These are phyloP conservation scores for Eumerus sabulonum DNA, from an alignment of 2,888 invertebrate species.

Conservation along the genomic window DNA sequence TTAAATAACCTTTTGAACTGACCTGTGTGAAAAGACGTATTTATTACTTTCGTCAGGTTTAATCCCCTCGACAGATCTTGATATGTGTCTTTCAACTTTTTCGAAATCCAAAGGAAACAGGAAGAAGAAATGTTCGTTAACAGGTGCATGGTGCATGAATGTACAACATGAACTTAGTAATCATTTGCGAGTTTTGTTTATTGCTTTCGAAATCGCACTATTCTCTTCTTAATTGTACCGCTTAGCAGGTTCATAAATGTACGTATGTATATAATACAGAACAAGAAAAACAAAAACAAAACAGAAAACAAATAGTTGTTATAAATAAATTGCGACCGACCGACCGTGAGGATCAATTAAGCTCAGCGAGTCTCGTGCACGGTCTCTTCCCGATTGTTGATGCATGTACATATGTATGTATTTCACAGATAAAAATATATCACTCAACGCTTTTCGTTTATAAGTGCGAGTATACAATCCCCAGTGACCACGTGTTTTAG, in stretches of 20 bases:
- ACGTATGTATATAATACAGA: no score
- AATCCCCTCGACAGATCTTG: no score
- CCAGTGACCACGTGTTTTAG: conserved; percentile 38
- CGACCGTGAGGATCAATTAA: conserved; percentile 45
- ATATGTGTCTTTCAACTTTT: no score
- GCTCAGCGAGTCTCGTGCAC: conserved; percentile 23
- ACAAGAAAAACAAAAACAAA: not conserved
- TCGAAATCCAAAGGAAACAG: no score
- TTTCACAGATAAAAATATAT: not conserved
- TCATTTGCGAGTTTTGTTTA: not conserved
- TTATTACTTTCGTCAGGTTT: no score
- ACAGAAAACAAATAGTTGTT: not conserved
- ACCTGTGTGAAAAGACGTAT: not conserved
- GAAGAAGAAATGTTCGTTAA: no score
- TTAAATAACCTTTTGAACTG: conserved; percentile 4
- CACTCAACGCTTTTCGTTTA: conserved; percentile 5
- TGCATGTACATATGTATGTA: no score
- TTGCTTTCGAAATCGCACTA: not conserved
- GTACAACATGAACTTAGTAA: no score
- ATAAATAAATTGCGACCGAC: conserved; percentile 1
- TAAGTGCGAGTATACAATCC: conserved; percentile 13
- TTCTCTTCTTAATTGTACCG: not conserved
- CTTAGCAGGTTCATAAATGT: not conserved
- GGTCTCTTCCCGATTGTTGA: conserved; percentile 15
- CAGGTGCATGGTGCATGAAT: no score